Base-by-base conservation (phyloP, 2,888 invertebrate species). In the Eristalis intricaria region DNA sequence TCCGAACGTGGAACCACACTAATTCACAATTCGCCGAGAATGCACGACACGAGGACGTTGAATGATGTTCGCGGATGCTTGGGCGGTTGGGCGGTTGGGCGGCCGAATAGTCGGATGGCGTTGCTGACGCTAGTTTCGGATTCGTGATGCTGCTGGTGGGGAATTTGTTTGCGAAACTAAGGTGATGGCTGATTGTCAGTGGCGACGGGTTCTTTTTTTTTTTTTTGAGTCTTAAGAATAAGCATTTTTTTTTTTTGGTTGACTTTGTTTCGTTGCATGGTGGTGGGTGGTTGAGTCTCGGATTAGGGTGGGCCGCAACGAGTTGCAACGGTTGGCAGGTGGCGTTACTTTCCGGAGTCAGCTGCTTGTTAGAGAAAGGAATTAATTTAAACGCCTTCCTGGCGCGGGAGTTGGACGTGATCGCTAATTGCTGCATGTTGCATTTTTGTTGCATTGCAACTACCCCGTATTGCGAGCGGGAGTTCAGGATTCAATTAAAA, bases 11-110 rank as follows among this genome's bases (percentile, higher is more conserved):
- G 19, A 50, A 82, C 84, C 81, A 85, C 81, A 82, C 84, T 85
- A 81, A 85, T 85, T 85, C 82, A 82, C 84, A 82, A 71, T 82
- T 1, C 50, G 29, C 75, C 40, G 75, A 75, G 80, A 75, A 80
- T 80, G 74, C 61, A 69, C 29, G 29, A 26, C 32, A 8, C 66
- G 35, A 77, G 4, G 40, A 38, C 60, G 23, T 50, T 74, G 64
- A 74, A 75, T 56, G 76, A 40, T 71, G 81, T 43, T 73, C 19
- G 50, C 19, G 50, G 50, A 19, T 50, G 50, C 19, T 2, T 50
- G 50, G 19, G 8, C 19, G 19, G n/a, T 38, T 38, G 38, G 38
- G 2, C 2, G 35, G 35, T 35, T 38, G 50, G 50, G n/a, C 7
- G 50, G 50, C 0, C 7, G 50, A 19, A 5, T 50, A 19, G n/a